Evolutionary conservation across 2,113 vertebrate genomes (phyloP).

Genomic region (Nesospiza acunhae): DNA sequence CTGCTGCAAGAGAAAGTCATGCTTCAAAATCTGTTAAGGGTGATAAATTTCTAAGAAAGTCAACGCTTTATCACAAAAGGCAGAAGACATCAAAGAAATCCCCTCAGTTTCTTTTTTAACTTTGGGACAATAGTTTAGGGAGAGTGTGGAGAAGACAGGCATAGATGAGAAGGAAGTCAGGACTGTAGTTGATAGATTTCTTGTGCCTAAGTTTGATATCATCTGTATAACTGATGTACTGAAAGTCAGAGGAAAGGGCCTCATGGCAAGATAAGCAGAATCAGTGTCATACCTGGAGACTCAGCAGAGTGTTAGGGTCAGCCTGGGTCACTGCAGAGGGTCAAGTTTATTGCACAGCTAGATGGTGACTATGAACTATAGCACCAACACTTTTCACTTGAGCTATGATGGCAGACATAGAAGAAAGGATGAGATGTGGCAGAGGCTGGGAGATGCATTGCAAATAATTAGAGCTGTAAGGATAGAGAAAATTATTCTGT

Average conservation of each 20-base stretch:
- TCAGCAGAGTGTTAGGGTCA: neutral
- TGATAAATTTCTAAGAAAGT: neutral
- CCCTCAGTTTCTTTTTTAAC: neutral
- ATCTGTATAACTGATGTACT: neutral
- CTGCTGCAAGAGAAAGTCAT: neutral
- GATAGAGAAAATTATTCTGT: neutral
- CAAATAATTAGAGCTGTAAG: neutral
- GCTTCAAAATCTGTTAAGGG: neutral
- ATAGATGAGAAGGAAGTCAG: neutral
- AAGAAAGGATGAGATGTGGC: neutral
- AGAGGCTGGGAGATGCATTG: neutral
- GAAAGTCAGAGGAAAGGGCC: neutral
- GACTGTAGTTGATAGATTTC: neutral
- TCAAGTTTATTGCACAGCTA: neutral
- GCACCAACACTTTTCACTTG: neutral
- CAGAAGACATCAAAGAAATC: neutral
- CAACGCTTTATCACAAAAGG: neutral
- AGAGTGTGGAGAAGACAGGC: neutral
- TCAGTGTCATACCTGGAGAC: neutral
- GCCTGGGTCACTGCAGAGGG: neutral
- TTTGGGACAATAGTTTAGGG: neutral
- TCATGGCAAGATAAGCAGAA: neutral
- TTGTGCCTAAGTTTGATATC: accelerated
- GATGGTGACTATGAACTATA: neutral
- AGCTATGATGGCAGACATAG: neutral